phyloP scores from a whole-genome alignment of 1,140 invertebrate genomes.

The Ridgeia piscesae region DNA sequence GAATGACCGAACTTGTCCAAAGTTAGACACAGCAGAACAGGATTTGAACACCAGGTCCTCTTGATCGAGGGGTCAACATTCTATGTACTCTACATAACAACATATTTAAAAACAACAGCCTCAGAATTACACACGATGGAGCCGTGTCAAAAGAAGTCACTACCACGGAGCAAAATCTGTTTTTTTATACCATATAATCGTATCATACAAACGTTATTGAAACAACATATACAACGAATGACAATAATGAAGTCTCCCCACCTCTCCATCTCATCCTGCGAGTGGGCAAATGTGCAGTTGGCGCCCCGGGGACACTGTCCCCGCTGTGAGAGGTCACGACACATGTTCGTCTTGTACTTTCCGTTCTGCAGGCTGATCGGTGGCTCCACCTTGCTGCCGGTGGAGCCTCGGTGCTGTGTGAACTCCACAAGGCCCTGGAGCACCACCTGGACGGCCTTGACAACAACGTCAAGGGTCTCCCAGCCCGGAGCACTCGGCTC shows the following conservation, averaged over 20 bases:
- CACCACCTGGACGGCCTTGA: conserved; percentile 79
- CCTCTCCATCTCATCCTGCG: conserved; percentile 82
- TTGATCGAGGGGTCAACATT: no score
- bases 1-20: no score
- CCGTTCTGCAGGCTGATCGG: conserved; percentile 57
- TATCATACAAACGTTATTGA: no score
- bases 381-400: conserved; percentile 64
- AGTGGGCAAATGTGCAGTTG: conserved; percentile 90
- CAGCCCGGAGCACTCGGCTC: conserved; percentile 71
- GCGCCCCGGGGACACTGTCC: conserved; percentile 81
- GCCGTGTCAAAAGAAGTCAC: no score
- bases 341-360: conserved; percentile 91
- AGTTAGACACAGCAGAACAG: no score
- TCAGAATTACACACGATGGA: no score
- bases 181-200: no score
- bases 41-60: no score
- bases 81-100: no score
- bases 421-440: conserved; percentile 84
- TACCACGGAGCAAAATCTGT: no score
- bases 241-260: neutral
- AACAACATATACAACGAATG: no score
- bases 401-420: conserved; percentile 60
- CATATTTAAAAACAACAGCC: no score
- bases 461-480: conserved; percentile 66
- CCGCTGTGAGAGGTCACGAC: conserved; percentile 76